phyloP scores from a whole-genome alignment of 2,113 vertebrate species.

The Pionites leucogaster region DNA sequence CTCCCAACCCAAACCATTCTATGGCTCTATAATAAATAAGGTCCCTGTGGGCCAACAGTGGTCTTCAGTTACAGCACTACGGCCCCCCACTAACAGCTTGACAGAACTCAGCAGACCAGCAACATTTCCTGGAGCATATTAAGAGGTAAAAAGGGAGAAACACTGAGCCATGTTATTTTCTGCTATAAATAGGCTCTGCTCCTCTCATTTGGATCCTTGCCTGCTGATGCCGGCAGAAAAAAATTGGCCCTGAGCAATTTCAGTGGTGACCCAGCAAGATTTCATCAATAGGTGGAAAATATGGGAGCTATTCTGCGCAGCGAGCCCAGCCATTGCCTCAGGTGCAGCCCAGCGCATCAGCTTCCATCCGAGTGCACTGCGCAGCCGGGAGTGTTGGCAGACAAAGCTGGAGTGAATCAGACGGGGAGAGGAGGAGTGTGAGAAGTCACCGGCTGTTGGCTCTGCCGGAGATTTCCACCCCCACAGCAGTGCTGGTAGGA shows the following conservation, averaged over 20 bases:
- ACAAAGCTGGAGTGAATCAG: conserved; percentile 39
- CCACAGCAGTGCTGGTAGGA: conserved; percentile 12
- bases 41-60: not conserved
- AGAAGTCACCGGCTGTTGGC: conserved; percentile 37
- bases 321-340: not conserved
- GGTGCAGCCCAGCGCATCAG: not conserved
- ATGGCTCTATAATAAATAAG: not conserved
- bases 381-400: not conserved
- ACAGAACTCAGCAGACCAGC: not conserved
- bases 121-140: not conserved
- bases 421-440: not conserved
- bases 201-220: not conserved
- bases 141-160: not conserved
- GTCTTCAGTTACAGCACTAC: not conserved
- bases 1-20: not conserved
- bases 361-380: not conserved
- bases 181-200: not conserved
- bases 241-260: not conserved
- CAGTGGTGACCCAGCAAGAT: not conserved
- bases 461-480: conserved; percentile 52
- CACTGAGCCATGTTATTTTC: not conserved
- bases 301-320: not conserved
- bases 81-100: not conserved
- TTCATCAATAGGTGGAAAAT: not conserved
- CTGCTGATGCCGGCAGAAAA: not conserved